These are phyloP conservation scores for Drosophila conformis DNA, from an alignment of 2,888 invertebrate species.

Conservation along the genomic window DNA sequence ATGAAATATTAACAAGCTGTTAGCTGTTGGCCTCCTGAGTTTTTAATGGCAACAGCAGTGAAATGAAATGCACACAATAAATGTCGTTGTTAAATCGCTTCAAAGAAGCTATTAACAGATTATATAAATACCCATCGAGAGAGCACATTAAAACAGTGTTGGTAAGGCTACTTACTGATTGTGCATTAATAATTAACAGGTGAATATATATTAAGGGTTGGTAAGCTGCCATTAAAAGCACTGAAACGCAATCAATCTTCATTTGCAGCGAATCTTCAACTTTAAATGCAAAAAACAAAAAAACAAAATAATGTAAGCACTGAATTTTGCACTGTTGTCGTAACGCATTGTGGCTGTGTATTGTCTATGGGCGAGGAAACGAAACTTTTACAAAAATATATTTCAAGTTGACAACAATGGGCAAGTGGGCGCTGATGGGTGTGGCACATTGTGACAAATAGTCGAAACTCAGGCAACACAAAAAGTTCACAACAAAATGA, in stretches of 20 bases:
- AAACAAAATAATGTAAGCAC: background rate
- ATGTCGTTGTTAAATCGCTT: background rate
- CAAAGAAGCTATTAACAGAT: background rate
- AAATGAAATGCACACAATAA: background rate
- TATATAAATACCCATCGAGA: background rate
- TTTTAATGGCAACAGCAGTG: background rate
- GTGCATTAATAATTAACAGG: background rate
- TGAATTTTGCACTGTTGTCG: constrained; percentile 4
- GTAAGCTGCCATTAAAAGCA: background rate
- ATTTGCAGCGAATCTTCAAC: background rate
- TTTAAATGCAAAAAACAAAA: background rate
- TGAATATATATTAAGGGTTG: too few relatives aligned
- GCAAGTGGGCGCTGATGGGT: constrained; percentile 17
- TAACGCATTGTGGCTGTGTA: constrained; percentile 4
- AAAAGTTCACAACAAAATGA: constrained; percentile 13
- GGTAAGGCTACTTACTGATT: background rate
- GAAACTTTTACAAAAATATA: constrained; percentile 19
- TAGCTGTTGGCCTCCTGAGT: constrained; percentile 43
- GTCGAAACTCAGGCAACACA: background rate
- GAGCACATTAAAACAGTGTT: background rate
- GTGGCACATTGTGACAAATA: constrained; percentile 11
- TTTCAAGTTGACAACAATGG: constrained; percentile 37
- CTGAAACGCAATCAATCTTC: background rate
- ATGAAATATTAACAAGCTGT: constrained; percentile 50
- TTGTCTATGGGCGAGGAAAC: constrained; percentile 8